A percentile compares a stretch with the other conserved stretches of the same genome.
These are phyloP conservation scores for Adelges cooleyi DNA, from an alignment of 1,140 invertebrate genomes.

Conservation along the genomic window DNA sequence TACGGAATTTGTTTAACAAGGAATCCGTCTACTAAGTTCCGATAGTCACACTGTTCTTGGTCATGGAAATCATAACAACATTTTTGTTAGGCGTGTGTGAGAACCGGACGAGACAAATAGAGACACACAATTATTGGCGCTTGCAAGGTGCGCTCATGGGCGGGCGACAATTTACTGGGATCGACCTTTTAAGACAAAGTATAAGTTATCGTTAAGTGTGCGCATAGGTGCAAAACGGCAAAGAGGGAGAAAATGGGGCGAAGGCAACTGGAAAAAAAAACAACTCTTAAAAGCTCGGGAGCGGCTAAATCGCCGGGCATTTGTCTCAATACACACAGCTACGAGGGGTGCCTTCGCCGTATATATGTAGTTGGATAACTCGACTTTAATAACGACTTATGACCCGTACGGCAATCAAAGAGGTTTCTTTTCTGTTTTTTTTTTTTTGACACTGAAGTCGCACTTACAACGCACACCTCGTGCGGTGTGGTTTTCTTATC, in stretches of 20 bases:
- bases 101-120: too few species aligned
- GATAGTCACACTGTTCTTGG: too few species aligned
- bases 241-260: not conserved
- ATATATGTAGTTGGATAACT: not conserved
- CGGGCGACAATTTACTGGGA: not conserved
- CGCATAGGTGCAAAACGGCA: not conserved
- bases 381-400: slow-evolving; percentile 28
- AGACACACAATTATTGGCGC: too few species aligned
- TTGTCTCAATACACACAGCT: slow-evolving; percentile 15
- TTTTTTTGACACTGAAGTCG: too few species aligned
- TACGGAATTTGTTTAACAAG: too few species aligned
- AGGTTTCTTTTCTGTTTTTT: not conserved
- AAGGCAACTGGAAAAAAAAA: too few species aligned
- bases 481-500: not conserved
- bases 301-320: slow-evolving; percentile 11
- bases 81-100: too few species aligned
- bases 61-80: too few species aligned
- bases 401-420: slow-evolving; percentile 25
- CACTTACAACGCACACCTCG: not conserved
- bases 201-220: slow-evolving; percentile 8
- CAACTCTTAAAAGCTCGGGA: slow-evolving; percentile 9
- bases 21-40: too few species aligned
- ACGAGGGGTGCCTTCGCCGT: not conserved
- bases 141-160: not conserved
- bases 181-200: not conserved